Evolutionary conservation across 2,888 invertebrate genomes (phyloP).

Genomic region (Caradrina kadenii): DNA sequence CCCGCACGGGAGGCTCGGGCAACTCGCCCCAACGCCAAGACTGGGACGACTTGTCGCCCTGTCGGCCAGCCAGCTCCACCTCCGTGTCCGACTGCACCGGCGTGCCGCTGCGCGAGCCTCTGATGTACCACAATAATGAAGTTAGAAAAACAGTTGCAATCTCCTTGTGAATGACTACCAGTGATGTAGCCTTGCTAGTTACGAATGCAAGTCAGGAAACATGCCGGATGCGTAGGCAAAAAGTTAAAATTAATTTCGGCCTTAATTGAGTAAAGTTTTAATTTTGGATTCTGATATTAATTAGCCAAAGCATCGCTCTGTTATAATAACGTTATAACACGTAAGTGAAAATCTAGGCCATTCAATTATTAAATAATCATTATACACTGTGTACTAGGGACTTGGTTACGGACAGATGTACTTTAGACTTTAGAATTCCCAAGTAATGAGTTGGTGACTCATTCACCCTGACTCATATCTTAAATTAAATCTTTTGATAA

Average conservation of each 20-base stretch:
- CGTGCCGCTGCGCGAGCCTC: conserved; percentile 93
- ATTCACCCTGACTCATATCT: conserved; percentile 46
- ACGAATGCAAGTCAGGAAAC: conserved; percentile 28
- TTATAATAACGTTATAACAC: conserved; percentile 23
- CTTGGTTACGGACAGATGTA: conserved; percentile 16
- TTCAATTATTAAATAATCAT: conserved; percentile 35
- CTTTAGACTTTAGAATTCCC: conserved; percentile 29
- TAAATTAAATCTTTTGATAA: conserved; percentile 30
- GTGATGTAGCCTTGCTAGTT: conserved; percentile 2
- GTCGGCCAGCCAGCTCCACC: conserved; percentile 93
- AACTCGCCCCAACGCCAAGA: conserved; percentile 98
- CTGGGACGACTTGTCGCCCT: conserved; percentile 90
- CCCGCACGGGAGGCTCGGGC: conserved; percentile 90
- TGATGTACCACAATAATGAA: conserved; percentile 44
- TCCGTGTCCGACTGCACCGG: conserved; percentile 98
- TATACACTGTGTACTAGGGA: conserved; percentile 5
- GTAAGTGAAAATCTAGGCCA: conserved; percentile 28
- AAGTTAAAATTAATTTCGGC: conserved; percentile 14
- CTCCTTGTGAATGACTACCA: not conserved
- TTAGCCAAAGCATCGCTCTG: conserved; percentile 11
- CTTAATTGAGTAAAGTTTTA: conserved; percentile 3
- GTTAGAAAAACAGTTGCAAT: not conserved
- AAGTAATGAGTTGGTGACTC: conserved; percentile 33
- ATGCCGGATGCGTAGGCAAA: conserved; percentile 15
- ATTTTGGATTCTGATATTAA: conserved; percentile 22